Evolutionary conservation across 1,140 invertebrate species (phyloP), one percentile per base, ranked within the genome.

Genomic region (Thaumetopoea pityocampa): DNA sequence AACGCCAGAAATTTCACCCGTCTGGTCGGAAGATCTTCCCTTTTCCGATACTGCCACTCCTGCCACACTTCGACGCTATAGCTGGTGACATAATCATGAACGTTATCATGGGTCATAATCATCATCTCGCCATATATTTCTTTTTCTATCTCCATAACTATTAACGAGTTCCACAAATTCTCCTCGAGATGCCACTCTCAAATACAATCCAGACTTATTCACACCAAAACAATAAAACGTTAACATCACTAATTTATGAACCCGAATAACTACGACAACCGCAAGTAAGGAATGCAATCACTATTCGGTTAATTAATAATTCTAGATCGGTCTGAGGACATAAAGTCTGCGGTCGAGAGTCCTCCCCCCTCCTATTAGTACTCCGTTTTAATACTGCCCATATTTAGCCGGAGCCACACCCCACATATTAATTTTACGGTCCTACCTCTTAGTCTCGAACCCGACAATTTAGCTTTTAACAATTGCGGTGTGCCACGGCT

Each of bases 301-400:
- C 50, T 63, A 70, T 76, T 70, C 51, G 54, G 65, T 72, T 77
- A 76, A 81, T 81, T 81, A 77, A 81, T 81, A 81, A 81, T 82
- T 82, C 74, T 77, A 69, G 70, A 79, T 57, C 47, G 55, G 62
- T 70, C 74, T 67, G 56, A 67, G 67, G 65, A 72, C 68, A 65
- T 79, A 77, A 78, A 79, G 74, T 71, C 74, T 73, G 71, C 68
- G 70, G 76, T 68, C 44, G 22, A 50, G 48, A 42, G 18, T 12
- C 22, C 44, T 46, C 40, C 49, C 49, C 58, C 52, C 50, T 45
- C 36, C 53, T 51, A 71, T 76, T 76, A 78, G 67, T 67, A 72
- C 71, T 46, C 60, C 59, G 70, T 74, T 69, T 74, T 78, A 78
- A 71, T 77, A 74, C 65, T 72, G 67, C 57, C 67, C 66, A 69